Evolutionary conservation across 2,888 invertebrate species (phyloP), one percentile per base, ranked within the genome.

Genomic region (Herminia tarsipennalis): DNA sequence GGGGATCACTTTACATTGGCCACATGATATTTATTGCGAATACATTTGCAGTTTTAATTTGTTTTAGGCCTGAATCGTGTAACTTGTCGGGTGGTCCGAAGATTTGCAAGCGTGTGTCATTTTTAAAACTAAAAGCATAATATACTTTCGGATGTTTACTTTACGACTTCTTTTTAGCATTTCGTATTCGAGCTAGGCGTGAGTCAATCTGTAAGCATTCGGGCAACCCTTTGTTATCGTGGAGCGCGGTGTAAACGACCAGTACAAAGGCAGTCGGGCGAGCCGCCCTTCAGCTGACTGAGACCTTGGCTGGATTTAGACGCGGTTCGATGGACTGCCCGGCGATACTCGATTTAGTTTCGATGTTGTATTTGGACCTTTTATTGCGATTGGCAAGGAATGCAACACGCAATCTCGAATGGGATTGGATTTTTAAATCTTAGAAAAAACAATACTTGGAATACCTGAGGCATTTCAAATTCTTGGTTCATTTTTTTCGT

Each of bases 271-370:
- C 85, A 73, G 78, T 71, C 83, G 81, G 82, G 76, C 89, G 86
- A 69, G 76, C 77, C 83, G 89, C 88, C 90, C 89, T 89, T 89
- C 88, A 89, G 83, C 80, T 79, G 77, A 66, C 76, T 72, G 76
- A 86, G 88, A 87, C 90, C 90, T 90, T 89, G 90, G 87, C 81
- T 89, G 87, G 79, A 88, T 89, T 88, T 91, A 91, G 89, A 77
- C 78, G 78, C 84, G 75, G 90, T 90, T 88, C 88, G 89, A 82
- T 69, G 85, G 85, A 88, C 89, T 86, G 78, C 60, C 64, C 76
- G 77, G 75, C 78, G 70, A 67, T 73, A 79, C 82, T 86, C 73
- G 78, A 83, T 85, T 86, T 83, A 85, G 79, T 83, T 81, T 78
- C 76, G 69, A 80, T 76, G 78, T 83, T 72, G 74, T 68, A 67